These are phyloP conservation scores for Streblospio benedicti DNA, from an alignment of 1,140 invertebrate genomes.

Conservation along the genomic window DNA sequence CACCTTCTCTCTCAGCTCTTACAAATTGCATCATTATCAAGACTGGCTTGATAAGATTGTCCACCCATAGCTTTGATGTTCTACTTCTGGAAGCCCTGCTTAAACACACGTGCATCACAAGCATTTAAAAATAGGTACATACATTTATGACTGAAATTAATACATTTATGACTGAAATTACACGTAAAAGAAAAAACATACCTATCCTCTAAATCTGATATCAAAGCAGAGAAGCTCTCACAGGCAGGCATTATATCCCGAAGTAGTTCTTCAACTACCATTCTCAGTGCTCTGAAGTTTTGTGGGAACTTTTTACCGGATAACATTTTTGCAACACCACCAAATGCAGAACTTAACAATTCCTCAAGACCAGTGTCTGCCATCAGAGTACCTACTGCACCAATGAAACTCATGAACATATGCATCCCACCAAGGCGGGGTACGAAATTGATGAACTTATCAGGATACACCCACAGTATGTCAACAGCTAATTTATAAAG, in stretches of 20 bases:
- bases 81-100: too few relatives aligned
- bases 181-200: too few relatives aligned
- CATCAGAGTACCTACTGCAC: conserved; percentile 17
- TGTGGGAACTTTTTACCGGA: neutral
- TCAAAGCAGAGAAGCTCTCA: neutral
- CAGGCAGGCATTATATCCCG: neutral
- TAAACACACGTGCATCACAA: too few relatives aligned
- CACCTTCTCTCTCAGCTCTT: neutral
- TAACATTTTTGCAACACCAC: neutral
- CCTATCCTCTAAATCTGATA: neutral
- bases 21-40: neutral
- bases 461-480: neutral
- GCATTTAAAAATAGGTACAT: too few relatives aligned
- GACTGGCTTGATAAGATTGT: neutral
- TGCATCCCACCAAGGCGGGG: conserved; percentile 24
- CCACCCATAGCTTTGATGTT: neutral
- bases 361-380: neutral
- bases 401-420: conserved; percentile 23
- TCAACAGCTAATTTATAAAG: neutral
- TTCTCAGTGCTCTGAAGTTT: neutral
- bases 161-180: too few relatives aligned
- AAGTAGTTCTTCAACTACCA: neutral
- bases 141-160: too few relatives aligned
- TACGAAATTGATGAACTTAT: conserved; percentile 15
- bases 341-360: neutral